phyloP scores from a whole-genome alignment of 2,113 vertebrate genomes.

The Gasterosteus aculeatus region DNA sequence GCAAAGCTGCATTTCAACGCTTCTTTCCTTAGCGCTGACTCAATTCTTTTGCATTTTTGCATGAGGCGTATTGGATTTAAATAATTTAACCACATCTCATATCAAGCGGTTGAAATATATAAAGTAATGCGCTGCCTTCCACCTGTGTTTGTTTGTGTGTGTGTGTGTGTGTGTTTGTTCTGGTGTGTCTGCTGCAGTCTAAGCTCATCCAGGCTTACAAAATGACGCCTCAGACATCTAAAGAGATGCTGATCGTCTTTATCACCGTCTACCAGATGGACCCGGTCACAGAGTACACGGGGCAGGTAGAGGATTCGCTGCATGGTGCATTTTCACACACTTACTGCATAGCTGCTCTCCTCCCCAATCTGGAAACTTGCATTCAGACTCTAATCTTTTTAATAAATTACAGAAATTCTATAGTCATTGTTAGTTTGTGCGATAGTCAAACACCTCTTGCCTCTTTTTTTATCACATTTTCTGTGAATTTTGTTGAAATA shows the following conservation, averaged over 20 bases:
- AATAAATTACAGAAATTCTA: not conserved
- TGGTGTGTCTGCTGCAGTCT: constrained; percentile 62
- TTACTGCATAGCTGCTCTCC: not conserved
- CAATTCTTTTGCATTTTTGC: not conserved
- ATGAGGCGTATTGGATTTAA: not conserved
- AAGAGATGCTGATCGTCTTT: constrained; percentile 69
- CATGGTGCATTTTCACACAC: not conserved
- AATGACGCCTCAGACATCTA: constrained; percentile 66
- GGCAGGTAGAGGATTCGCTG: constrained; percentile 61
- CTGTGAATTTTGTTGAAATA: not conserved
- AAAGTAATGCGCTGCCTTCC: not conserved
- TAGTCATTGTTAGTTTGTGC: not conserved
- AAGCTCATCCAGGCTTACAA: constrained; percentile 65
- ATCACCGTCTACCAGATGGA: constrained; percentile 75
- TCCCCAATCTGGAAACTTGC: not conserved
- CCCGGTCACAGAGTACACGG: constrained; percentile 73
- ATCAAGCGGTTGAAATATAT: not conserved
- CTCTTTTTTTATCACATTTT: not conserved
- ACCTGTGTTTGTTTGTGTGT: constrained; percentile 4
- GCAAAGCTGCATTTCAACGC: not conserved
- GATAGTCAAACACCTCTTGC: not conserved
- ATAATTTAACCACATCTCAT: not conserved
- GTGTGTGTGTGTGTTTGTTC: constrained; percentile 26
- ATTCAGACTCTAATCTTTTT: not conserved
- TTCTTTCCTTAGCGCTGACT: not conserved